phyloP scores from a whole-genome alignment of 2,113 vertebrate genomes.

The Notiomystis cincta region DNA sequence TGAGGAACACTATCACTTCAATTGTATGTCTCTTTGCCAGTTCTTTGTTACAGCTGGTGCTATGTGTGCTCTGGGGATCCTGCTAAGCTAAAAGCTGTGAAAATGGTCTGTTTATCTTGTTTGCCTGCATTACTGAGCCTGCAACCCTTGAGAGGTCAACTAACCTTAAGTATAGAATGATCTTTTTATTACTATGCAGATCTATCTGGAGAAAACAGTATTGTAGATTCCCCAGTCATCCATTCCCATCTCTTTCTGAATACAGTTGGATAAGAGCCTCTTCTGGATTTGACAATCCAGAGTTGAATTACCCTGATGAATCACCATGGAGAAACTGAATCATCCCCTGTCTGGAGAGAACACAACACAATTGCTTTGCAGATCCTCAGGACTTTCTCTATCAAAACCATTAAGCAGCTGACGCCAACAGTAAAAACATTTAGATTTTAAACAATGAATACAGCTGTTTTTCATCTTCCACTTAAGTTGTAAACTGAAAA shows the following conservation, averaged over 20 bases:
- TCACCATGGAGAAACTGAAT: conserved; percentile 18
- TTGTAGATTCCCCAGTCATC: background rate
- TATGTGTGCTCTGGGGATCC: background rate
- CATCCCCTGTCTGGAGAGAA: background rate
- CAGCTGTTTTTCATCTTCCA: background rate
- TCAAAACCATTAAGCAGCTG: background rate
- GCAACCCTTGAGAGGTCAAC: background rate
- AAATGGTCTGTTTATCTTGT: background rate
- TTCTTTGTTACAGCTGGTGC: background rate
- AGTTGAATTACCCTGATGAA: background rate
- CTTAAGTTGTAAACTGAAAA: background rate
- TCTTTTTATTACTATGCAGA: background rate
- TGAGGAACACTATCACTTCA: background rate
- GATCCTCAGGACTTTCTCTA: background rate
- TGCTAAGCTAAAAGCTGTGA: background rate
- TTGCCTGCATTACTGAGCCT: background rate
- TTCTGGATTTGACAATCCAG: background rate
- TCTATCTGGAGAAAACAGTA: background rate
- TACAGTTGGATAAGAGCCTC: background rate
- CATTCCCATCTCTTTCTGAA: background rate
- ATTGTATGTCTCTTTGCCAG: background rate
- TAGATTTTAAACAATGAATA: background rate
- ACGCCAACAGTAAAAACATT: background rate
- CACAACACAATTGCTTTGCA: background rate
- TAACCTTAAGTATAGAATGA: background rate